Conservation (phyloP, 2,888 invertebrate genomes). For the Eueremaeus valkanovi region DNA sequence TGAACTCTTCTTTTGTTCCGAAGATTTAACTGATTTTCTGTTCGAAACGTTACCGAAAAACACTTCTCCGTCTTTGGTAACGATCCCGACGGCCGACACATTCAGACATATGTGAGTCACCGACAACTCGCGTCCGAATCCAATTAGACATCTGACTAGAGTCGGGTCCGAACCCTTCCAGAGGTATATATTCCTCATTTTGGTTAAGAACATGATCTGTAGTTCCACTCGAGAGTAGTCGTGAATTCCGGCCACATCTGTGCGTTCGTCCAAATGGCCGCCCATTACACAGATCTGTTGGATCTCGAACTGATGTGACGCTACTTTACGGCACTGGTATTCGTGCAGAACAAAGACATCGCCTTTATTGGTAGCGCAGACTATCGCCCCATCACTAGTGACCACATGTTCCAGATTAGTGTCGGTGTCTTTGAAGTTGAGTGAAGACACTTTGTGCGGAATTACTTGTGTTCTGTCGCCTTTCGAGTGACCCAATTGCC, state of each 20-base stretch:
- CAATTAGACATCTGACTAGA: conserved; percentile 59
- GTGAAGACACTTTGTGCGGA: conserved; percentile 51
- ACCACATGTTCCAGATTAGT: conserved; percentile 57
- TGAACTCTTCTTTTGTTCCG: background rate
- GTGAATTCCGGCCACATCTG: conserved; percentile 53
- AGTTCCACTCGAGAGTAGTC: conserved; percentile 58
- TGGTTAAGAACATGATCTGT: conserved; percentile 61
- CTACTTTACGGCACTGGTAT: conserved; percentile 66
- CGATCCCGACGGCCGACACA: conserved; percentile 60
- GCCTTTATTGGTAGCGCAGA: conserved; percentile 62
- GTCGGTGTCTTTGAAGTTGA: conserved; percentile 54
- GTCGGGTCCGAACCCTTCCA: conserved; percentile 62
- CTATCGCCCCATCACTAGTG: conserved; percentile 66
- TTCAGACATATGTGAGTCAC: conserved; percentile 61
- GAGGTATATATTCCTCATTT: conserved; percentile 62
- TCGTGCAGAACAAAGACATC: conserved; percentile 68
- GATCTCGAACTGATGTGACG: conserved; percentile 57
- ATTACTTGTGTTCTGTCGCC: conserved; percentile 51
- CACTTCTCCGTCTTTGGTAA: conserved; percentile 65
- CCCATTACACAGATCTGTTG: conserved; percentile 57
- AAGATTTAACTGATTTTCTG: conserved; percentile 23
- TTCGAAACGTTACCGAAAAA: conserved; percentile 58
- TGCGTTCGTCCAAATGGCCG: conserved; percentile 57
- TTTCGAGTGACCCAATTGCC: conserved; percentile 68
- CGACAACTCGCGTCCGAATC: conserved; percentile 59